Conservation (phyloP, 2,797 vertebrate species). For the Lates japonicus region DNA sequence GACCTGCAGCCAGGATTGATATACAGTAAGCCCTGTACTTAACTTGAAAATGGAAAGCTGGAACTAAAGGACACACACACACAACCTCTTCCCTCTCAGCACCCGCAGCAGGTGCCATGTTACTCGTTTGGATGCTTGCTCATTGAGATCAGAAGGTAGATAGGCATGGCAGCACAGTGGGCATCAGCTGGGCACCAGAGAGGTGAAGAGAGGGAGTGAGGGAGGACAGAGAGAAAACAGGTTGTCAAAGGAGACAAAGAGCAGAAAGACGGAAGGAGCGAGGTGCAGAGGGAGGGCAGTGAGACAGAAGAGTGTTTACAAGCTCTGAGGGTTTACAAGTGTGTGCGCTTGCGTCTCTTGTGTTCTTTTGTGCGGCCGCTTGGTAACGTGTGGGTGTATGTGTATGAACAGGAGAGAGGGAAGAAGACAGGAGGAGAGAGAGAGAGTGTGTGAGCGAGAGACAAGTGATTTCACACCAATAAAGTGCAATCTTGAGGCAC, state of each 20-base stretch:
- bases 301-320: constrained; percentile 57
- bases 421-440: constrained; percentile 29
- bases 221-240: constrained; percentile 33
- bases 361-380: constrained; percentile 22
- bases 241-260: constrained; percentile 65
- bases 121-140: constrained; percentile 33
- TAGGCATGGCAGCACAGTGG: constrained; percentile 14
- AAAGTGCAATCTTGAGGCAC: constrained; percentile 68
- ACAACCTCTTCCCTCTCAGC: constrained; percentile 4
- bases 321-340: constrained; percentile 61
- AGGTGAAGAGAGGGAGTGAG: constrained; percentile 16
- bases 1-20: not conserved
- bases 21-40: not conserved
- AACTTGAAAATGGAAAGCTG: not conserved
- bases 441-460: constrained; percentile 25
- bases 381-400: constrained; percentile 36
- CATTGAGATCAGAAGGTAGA: constrained; percentile 37
- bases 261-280: constrained; percentile 47
- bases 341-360: not conserved
- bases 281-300: constrained; percentile 23
- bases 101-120: constrained; percentile 41
- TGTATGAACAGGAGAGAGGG: constrained; percentile 20
- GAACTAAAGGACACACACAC: constrained; percentile 2
- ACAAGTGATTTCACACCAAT: constrained; percentile 66
- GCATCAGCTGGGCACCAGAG: constrained; percentile 34